A percentile compares a stretch with the other conserved stretches of the same genome.
phyloP scores from a whole-genome alignment of 2,888 invertebrate genomes.

The Ariolimax columbianus region DNA sequence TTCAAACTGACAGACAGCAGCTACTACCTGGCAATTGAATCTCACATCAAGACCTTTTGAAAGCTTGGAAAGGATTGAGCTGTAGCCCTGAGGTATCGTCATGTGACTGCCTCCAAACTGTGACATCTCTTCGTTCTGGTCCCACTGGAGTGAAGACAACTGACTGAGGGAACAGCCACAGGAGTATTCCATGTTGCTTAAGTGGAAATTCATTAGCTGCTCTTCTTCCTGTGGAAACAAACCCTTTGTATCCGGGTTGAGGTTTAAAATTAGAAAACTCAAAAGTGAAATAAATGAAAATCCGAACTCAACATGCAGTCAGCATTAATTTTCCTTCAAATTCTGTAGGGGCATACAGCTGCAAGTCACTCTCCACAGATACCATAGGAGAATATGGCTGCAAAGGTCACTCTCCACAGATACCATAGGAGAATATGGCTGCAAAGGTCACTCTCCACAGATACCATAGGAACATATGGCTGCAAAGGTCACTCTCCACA shows the following conservation, averaged over 20 bases:
- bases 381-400: too few species aligned
- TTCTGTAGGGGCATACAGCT: too few species aligned
- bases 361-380: too few species aligned
- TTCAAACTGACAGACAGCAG: background rate
- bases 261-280: slow-evolving; percentile 8
- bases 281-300: background rate
- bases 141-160: slow-evolving; percentile 79
- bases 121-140: slow-evolving; percentile 80
- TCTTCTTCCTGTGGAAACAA: slow-evolving; percentile 75
- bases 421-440: too few species aligned
- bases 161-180: slow-evolving; percentile 78
- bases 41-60: slow-evolving; percentile 77
- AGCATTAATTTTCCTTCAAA: too few species aligned
- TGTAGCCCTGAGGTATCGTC: slow-evolving; percentile 77
- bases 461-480: too few species aligned
- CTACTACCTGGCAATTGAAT: slow-evolving; percentile 71
- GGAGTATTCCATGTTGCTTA: slow-evolving; percentile 80
- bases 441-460: too few species aligned
- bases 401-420: too few species aligned
- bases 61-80: slow-evolving; percentile 72
- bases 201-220: slow-evolving; percentile 79
- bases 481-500: too few species aligned
- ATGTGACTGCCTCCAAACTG: slow-evolving; percentile 80
- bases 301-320: background rate
- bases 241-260: slow-evolving; percentile 44